Evolutionary conservation across 1,140 invertebrate genomes (phyloP), one percentile per base, ranked within the genome.

Genomic region (Pseudomyrmex gracilis): DNA sequence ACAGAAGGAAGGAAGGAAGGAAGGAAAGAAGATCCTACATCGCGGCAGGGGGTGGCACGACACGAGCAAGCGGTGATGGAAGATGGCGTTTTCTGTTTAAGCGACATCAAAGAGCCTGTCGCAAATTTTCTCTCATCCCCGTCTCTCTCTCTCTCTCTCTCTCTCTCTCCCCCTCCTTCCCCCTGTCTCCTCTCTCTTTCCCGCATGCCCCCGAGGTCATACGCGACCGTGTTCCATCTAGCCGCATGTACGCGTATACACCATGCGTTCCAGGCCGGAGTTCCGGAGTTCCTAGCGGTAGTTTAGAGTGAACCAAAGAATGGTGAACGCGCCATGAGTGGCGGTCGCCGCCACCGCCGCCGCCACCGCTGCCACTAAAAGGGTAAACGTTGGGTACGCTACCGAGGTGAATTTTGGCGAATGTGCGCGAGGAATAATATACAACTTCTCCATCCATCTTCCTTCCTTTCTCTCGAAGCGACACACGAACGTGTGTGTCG

Each of bases 31-130:
- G 84, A 70, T 85, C 82, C 67, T 70, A 82, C 60, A 49, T 60
- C 73, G 49, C 22, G 74, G 61, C n/a, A 63, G 63, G 53, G n/a
- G 34, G 51, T 64, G 64, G 57, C 49, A 57, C 74, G 64, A 68
- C 49, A 57, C 51, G 34, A 53, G 60, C 77, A 61, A 45, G 22
- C 13, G 55, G 70, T 34, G 34, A 47, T n/a, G 86, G 22, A 17
- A 51, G 55, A 60, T 84, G 86, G 87, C 87, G 86, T 88, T 88
- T 88, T 88, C 87, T 88, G 86, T 88, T 88, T 88, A 88, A 90
- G 78, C 86, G 74, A 90, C 90, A 89, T 90, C 90, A 90, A 90
- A 90, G 90, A 89, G 84, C 68, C 82, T 85, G 90, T 90, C 85
- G 89, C 89, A 77, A 90, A 90, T 90, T 89, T 90, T 90, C 89